phyloP scores from a whole-genome alignment of 2,797 vertebrate species.

The Chiloscyllium punctatum region DNA sequence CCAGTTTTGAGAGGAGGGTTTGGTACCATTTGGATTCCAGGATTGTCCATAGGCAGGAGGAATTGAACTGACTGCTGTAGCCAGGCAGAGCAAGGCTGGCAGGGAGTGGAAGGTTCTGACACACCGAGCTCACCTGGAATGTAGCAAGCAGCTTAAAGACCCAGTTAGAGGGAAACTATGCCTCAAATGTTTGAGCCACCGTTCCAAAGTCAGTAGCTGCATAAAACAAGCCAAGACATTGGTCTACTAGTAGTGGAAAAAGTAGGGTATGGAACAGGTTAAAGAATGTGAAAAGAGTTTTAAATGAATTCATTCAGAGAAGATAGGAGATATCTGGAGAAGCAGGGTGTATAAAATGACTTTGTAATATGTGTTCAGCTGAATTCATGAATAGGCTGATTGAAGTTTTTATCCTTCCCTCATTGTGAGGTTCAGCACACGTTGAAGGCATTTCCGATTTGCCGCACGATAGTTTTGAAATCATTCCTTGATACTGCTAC shows the following conservation, averaged over 20 bases:
- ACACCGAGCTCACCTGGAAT: neutral
- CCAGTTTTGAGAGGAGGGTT: neutral
- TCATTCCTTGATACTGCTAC: conserved; percentile 10
- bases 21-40: neutral
- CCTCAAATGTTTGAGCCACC: neutral
- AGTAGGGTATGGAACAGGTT: neutral
- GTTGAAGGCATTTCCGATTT: conserved; percentile 25
- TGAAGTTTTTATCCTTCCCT: conserved; percentile 22
- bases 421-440: conserved; percentile 29
- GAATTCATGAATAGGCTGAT: conserved; percentile 38
- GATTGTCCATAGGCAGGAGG: neutral
- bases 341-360: conserved; percentile 25
- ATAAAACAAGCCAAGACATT: neutral
- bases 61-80: neutral
- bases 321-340: conserved; percentile 28
- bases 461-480: conserved; percentile 27
- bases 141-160: neutral
- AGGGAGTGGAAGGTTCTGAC: neutral
- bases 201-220: neutral
- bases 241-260: neutral
- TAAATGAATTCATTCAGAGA: conserved; percentile 26
- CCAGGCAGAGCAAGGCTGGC: neutral
- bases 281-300: neutral
- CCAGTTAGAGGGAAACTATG: neutral
- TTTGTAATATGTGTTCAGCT: conserved; percentile 30